Percentiles rank a stretch among this genome's conserved stretches.
Conservation (phyloP, 2,797 vertebrate genomes). For the Bradypodion pumilum region DNA sequence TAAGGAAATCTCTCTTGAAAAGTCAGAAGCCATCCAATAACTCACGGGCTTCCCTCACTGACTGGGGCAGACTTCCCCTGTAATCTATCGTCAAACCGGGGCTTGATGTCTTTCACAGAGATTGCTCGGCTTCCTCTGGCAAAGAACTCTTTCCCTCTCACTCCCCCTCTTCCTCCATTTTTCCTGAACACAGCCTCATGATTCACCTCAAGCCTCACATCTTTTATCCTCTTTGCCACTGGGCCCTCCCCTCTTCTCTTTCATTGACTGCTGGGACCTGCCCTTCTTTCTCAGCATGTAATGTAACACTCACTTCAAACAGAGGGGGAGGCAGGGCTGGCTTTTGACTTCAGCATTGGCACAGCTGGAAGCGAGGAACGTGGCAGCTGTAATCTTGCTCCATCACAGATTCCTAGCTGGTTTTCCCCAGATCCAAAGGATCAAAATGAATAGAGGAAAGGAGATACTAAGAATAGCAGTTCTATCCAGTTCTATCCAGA, state of each 20-base stretch:
- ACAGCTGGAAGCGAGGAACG: slow-evolving; percentile 34
- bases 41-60: neutral
- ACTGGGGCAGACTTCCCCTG: no score
- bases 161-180: neutral
- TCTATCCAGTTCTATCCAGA: neutral
- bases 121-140: slow-evolving; percentile 6
- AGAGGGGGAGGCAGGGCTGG: slow-evolving; percentile 48
- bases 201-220: slow-evolving; percentile 44
- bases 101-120: slow-evolving; percentile 32
- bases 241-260: slow-evolving; percentile 49
- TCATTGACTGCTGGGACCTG: slow-evolving; percentile 31
- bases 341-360: slow-evolving; percentile 62
- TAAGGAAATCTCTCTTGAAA: neutral
- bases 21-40: neutral
- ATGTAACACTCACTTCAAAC: slow-evolving; percentile 56
- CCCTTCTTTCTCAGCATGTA: slow-evolving; percentile 51
- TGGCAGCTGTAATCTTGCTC: slow-evolving; percentile 53
- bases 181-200: slow-evolving; percentile 26
- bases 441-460: slow-evolving; percentile 54
- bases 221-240: slow-evolving; percentile 38
- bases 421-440: slow-evolving; percentile 51
- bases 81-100: slow-evolving; percentile 13
- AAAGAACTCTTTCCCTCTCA: slow-evolving; percentile 51
- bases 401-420: slow-evolving; percentile 57
- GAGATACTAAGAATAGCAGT: neutral